Evolutionary conservation across 2,113 vertebrate genomes (phyloP).

Genomic region (Etia nguti): DNA sequence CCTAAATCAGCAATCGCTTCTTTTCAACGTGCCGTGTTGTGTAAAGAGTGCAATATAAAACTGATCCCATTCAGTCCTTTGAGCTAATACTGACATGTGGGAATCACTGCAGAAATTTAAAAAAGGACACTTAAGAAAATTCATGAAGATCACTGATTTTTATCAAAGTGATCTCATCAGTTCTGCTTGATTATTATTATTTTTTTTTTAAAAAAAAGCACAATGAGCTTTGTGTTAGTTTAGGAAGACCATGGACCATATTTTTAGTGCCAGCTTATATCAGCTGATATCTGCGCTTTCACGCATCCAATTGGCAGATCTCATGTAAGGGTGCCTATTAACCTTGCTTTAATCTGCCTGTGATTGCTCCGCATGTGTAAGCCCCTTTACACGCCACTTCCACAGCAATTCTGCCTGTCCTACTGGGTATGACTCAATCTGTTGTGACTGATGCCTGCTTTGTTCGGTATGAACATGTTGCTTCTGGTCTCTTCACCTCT

Average conservation of each 20-base stretch:
- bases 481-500: background rate
- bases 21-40: background rate
- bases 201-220: background rate
- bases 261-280: background rate
- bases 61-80: background rate
- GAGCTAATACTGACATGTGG: background rate
- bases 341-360: background rate
- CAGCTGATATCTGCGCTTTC: background rate
- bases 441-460: background rate
- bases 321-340: background rate
- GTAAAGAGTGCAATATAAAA: background rate
- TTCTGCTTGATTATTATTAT: background rate
- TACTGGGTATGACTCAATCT: background rate
- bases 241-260: accelerated
- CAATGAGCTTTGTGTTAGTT: background rate
- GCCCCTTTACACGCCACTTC: background rate
- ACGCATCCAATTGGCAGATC: background rate
- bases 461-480: background rate
- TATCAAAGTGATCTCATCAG: background rate
- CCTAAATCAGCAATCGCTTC: constrained; percentile 3
- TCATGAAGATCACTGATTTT: background rate
- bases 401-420: background rate
- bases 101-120: background rate
- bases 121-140: background rate
- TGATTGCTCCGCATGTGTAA: background rate